Percentiles rank a stretch among this genome's conserved stretches.
Evolutionary conservation across 2,113 vertebrate species (phyloP).

Genomic region (Siniperca knerii): DNA sequence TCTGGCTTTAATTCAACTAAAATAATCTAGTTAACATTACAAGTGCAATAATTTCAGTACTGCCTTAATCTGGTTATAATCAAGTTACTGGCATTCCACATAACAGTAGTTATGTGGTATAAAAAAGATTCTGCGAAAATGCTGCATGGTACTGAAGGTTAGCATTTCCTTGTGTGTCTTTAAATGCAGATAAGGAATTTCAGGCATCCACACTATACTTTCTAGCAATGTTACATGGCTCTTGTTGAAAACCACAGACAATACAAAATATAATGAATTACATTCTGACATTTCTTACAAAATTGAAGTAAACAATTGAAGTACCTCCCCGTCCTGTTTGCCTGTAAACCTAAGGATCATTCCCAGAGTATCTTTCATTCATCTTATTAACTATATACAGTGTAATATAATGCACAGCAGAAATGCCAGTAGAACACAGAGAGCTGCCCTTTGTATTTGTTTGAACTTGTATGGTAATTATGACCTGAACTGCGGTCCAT

Average conservation of each 20-base stretch:
- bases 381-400: constrained; percentile 26
- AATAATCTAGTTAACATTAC: constrained; percentile 41
- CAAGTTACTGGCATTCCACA: constrained; percentile 8
- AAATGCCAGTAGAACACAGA: constrained; percentile 56
- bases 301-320: neutral
- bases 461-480: constrained; percentile 67
- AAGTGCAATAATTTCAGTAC: constrained; percentile 28
- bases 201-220: neutral
- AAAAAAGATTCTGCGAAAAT: neutral
- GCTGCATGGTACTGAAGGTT: constrained; percentile 17
- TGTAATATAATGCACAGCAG: constrained; percentile 34
- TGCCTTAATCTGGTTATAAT: constrained; percentile 20
- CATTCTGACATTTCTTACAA: neutral
- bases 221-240: neutral
- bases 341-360: constrained; percentile 2
- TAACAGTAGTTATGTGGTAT: neutral
- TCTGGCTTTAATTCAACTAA: constrained; percentile 37
- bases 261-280: constrained; percentile 10
- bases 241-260: neutral
- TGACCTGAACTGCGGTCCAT: constrained; percentile 41
- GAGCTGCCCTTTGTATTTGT: constrained; percentile 51
- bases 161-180: neutral
- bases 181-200: neutral
- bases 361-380: constrained; percentile 4
- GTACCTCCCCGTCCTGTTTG: neutral